Evolutionary conservation across 2,888 invertebrate species (phyloP), one percentile per base, ranked within the genome.

Genomic region (Empis stercorea): DNA sequence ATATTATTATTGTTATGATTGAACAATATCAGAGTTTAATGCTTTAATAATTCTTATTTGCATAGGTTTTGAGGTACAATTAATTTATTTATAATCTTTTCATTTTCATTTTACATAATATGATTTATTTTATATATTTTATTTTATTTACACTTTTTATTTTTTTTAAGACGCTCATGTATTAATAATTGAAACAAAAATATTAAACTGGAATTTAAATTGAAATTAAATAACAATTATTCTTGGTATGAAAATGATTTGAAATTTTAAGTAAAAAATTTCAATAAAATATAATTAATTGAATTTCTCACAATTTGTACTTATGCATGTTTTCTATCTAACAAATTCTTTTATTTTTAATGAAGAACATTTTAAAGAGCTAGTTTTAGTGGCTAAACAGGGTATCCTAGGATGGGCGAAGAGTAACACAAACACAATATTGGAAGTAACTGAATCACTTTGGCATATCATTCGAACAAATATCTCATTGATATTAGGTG

Each of bases 391-490:
- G 61, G 68, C 66, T 37, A 67, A 68, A 64, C 64, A 68, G 62
- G 84, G 84, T 27, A 71, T 89, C 51, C 76, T 85, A 49, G 78
- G 81, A 46, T 92, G 94, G 76, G 80, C 86, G 14, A 84, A 87
- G 65, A 89, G 89, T 56, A 95, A 96, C 68, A 78, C 95, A 45
- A 93, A 91, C 44, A 91, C 87, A 0, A 72, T 95, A 45, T 76
- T 87, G 61, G 88, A 92, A 4, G 82, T 95, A 14, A 73, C 91
- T 46, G 88, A 91, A 62, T 92, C 78, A 0, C 66, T 88, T 36
- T 95, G 93, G 93, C 76, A 83, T 20, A 85, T 95, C 41, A 74
- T 94, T n/a, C 88, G 89, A 54, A 89, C 92, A 57, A 96, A 96
- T 70, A 78, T 94, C 58, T 88, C 85, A 10, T 74, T 96, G 39